These are phyloP conservation scores for Cettia cetti DNA, from an alignment of 2,113 vertebrate genomes.

Conservation along the genomic window DNA sequence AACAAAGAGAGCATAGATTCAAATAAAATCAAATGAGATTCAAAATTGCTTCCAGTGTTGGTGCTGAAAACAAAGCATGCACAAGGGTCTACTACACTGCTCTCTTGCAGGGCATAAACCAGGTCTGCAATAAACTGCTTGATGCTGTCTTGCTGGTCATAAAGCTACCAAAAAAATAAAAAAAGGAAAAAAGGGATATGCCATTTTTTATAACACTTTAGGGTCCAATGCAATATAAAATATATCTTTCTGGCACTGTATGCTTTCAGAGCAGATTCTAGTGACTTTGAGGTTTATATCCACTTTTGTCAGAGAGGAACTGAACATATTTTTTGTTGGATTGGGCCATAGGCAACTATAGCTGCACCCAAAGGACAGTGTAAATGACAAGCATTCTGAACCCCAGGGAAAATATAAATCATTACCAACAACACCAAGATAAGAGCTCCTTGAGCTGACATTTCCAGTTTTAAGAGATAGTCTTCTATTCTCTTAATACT, in stretches of 20 bases:
- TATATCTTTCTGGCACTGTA: neutral
- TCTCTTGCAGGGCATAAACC: constrained; percentile 47
- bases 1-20: constrained; percentile 34
- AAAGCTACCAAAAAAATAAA: constrained; percentile 38
- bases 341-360: constrained; percentile 44
- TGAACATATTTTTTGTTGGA: constrained; percentile 61
- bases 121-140: constrained; percentile 57
- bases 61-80: constrained; percentile 33
- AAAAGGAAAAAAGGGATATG: constrained; percentile 9
- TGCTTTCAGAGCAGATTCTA: constrained; percentile 7
- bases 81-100: constrained; percentile 26
- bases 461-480: neutral
- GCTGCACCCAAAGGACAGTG: constrained; percentile 7
- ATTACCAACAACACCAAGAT: constrained; percentile 22
- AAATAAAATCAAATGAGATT: constrained; percentile 43
- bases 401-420: constrained; percentile 44
- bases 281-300: constrained; percentile 38
- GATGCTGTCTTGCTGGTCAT: constrained; percentile 33
- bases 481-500: neutral
- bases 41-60: constrained; percentile 10
- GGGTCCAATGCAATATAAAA: constrained; percentile 65
- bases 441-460: neutral
- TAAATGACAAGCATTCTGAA: neutral
- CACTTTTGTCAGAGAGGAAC: neutral
- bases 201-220: constrained; percentile 72